Evolutionary conservation across 2,888 invertebrate genomes (phyloP).

Genomic region (Athalia cordata): DNA sequence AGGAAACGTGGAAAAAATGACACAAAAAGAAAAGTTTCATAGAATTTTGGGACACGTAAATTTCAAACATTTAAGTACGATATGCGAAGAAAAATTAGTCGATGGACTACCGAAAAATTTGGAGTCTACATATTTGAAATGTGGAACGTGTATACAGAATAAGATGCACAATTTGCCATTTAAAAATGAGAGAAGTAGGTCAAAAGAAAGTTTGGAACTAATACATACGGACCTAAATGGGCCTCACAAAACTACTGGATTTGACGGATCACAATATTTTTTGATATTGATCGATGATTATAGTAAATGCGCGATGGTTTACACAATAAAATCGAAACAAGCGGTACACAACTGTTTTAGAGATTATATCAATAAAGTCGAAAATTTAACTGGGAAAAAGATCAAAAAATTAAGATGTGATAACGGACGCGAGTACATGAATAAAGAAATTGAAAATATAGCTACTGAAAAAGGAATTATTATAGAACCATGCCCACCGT

Average conservation of each 20-base stretch:
- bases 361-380: slow-evolving; percentile 43
- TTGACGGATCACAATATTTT: slow-evolving; percentile 52
- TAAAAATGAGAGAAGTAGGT: background rate
- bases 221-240: slow-evolving; percentile 49
- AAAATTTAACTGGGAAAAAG: slow-evolving; percentile 44
- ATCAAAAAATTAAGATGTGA: slow-evolving; percentile 45
- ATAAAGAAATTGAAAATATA: slow-evolving; percentile 11
- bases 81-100: slow-evolving; percentile 43
- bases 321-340: slow-evolving; percentile 51
- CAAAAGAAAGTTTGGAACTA: slow-evolving; percentile 8
- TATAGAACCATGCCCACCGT: slow-evolving; percentile 47
- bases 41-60: slow-evolving; percentile 47
- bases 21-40: slow-evolving; percentile 48
- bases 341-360: slow-evolving; percentile 49
- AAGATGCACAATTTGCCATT: slow-evolving; percentile 47
- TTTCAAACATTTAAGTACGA: slow-evolving; percentile 45
- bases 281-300: slow-evolving; percentile 53
- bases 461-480: slow-evolving; percentile 45
- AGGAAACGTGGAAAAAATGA: slow-evolving; percentile 39
- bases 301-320: slow-evolving; percentile 50
- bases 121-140: slow-evolving; percentile 41
- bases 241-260: slow-evolving; percentile 44
- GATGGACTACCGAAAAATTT: slow-evolving; percentile 42
- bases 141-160: slow-evolving; percentile 46
- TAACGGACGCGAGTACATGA: slow-evolving; percentile 46